These are phyloP conservation scores for Craseonycteris thonglongyai DNA, from an alignment of 2,113 vertebrate genomes.

Conservation along the genomic window DNA sequence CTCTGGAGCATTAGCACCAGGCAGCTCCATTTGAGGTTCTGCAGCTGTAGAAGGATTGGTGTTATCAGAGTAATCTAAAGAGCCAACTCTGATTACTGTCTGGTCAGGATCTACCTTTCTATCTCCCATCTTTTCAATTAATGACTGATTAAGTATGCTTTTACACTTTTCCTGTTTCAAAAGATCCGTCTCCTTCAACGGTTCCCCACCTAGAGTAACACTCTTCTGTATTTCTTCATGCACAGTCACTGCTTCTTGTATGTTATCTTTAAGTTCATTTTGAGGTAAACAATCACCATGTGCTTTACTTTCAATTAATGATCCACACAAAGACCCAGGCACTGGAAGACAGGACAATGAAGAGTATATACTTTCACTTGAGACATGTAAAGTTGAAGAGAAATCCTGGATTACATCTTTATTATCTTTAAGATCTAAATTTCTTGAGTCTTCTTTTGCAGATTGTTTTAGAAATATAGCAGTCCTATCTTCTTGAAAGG, in stretches of 20 bases:
- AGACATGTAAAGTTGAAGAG: not conserved
- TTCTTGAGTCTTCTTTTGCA: constrained; percentile 31
- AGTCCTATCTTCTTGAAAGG: constrained; percentile 43
- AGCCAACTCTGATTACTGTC: not conserved
- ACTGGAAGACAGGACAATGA: constrained; percentile 82
- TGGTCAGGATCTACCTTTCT: constrained; percentile 4
- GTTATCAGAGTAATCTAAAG: constrained; percentile 28
- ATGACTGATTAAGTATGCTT: not conserved
- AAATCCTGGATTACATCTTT: constrained; percentile 29
- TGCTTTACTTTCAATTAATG: constrained; percentile 71
- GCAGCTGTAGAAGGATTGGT: not conserved
- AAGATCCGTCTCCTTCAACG: constrained; percentile 13
- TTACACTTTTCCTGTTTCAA: constrained; percentile 49
- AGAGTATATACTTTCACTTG: constrained; percentile 60
- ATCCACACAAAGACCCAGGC: constrained; percentile 81
- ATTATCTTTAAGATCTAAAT: constrained; percentile 34
- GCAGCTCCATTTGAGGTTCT: constrained; percentile 46
- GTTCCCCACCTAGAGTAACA: not conserved
- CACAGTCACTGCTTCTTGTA: constrained; percentile 69
- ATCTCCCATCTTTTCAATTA: constrained; percentile 19
- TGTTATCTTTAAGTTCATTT: constrained; percentile 62
- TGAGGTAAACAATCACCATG: constrained; percentile 57
- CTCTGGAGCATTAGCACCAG: not conserved
- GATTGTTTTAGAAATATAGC: constrained; percentile 41
- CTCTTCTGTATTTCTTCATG: constrained; percentile 26